These are phyloP conservation scores for Pelochelys cantorii DNA, from an alignment of 2,797 vertebrate genomes.

Conservation along the genomic window DNA sequence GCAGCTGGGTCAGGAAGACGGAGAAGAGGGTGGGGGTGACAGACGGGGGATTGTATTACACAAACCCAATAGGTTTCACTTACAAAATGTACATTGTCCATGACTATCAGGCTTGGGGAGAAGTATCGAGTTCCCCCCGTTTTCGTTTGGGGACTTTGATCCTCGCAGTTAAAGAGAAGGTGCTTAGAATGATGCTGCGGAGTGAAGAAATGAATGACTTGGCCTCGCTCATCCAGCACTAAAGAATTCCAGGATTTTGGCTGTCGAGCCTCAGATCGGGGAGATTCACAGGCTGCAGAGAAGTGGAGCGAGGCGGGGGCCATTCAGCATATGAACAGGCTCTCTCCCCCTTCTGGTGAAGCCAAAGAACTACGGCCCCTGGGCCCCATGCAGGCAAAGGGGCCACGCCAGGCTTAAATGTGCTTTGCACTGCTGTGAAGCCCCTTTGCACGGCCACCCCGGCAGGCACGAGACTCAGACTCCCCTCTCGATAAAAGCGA, in stretches of 20 bases:
- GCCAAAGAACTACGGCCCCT: slow-evolving; percentile 27
- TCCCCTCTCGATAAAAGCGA: accelerated
- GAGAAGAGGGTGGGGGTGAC: slow-evolving; percentile 63
- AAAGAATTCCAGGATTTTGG: slow-evolving; percentile 71
- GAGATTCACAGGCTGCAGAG: slow-evolving; percentile 73
- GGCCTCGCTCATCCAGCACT: slow-evolving; percentile 67
- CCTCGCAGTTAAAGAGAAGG: slow-evolving; percentile 69
- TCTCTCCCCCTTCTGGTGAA: slow-evolving; percentile 20
- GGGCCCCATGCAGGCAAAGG: not conserved
- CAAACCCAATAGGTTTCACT: slow-evolving; percentile 72
- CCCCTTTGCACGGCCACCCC: not conserved
- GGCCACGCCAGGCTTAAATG: accelerated
- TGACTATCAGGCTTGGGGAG: slow-evolving; percentile 72
- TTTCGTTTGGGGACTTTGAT: slow-evolving; percentile 76
- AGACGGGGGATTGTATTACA: slow-evolving; percentile 76
- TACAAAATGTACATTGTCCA: slow-evolving; percentile 77
- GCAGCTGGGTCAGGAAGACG: slow-evolving; percentile 33
- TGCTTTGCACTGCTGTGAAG: not conserved
- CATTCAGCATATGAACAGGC: slow-evolving; percentile 61
- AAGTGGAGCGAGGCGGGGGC: slow-evolving; percentile 63
- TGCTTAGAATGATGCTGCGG: slow-evolving; percentile 66
- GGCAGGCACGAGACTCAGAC: not conserved
- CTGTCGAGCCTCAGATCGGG: slow-evolving; percentile 66
- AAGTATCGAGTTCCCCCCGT: slow-evolving; percentile 74
- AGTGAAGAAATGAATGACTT: slow-evolving; percentile 70